A percentile compares a stretch with the other conserved stretches of the same genome.
phyloP scores from a whole-genome alignment of 2,888 invertebrate genomes.

The Invenusta paracnida region DNA sequence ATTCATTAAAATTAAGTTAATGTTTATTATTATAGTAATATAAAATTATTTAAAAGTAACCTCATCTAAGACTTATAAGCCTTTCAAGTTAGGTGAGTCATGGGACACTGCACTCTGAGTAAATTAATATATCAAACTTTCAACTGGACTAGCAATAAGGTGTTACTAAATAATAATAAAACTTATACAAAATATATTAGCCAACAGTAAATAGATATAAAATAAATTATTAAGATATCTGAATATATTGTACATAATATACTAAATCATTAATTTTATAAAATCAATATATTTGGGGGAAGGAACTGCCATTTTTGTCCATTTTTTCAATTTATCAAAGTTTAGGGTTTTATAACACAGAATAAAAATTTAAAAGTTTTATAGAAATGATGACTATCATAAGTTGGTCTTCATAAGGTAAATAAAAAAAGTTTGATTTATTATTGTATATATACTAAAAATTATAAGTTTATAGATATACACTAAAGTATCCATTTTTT shows the following conservation, averaged over 20 bases:
- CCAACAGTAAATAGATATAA: neutral
- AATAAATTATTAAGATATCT: constrained; percentile 18
- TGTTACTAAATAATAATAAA: constrained; percentile 18
- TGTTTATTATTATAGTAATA: neutral
- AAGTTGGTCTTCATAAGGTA: neutral
- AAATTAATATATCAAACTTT: neutral
- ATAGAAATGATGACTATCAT: constrained; percentile 16
- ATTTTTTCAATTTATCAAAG: constrained; percentile 18
- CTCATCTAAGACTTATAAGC: neutral
- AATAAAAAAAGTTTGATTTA: constrained; percentile 23
- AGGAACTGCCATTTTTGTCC: neutral
- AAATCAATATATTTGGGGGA: constrained; percentile 9
- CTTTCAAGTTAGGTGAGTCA: constrained; percentile 5
- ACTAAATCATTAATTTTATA: constrained; percentile 3
- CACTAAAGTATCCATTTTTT: constrained; percentile 29
- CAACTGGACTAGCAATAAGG: constrained; percentile 12
- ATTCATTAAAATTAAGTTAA: neutral
- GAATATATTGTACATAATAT: constrained; percentile 15
- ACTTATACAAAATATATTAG: constrained; percentile 25
- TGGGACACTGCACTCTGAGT: neutral
- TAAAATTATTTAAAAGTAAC: neutral
- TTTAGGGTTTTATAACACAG: neutral
- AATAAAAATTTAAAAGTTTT: constrained; percentile 9
- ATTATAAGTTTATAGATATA: neutral
- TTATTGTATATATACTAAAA: constrained; percentile 4